Percentiles rank a stretch among this genome's conserved stretches.
These are phyloP conservation scores for Tinamus major DNA, from an alignment of 2,797 vertebrate species.

Conservation along the genomic window DNA sequence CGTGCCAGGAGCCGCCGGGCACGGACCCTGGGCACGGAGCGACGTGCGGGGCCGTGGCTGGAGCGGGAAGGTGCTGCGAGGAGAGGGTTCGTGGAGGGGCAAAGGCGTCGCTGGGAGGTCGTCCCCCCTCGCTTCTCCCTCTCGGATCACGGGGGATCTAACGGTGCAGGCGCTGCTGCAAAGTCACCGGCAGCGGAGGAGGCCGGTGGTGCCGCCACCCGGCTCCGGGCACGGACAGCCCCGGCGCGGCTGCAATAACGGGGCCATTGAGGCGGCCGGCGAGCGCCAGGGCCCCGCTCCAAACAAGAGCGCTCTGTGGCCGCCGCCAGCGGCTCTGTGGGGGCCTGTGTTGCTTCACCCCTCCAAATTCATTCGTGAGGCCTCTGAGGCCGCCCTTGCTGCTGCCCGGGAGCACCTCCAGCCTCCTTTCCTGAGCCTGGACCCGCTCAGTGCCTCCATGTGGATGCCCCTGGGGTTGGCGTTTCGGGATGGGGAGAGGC, in stretches of 20 bases:
- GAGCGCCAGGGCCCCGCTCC: fast-evolving
- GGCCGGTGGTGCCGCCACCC: fast-evolving
- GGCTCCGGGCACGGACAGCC: fast-evolving
- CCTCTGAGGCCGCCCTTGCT: too few species aligned
- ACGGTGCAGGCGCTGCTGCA: neutral
- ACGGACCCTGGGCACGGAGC: neutral
- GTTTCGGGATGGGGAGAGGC: too few species aligned
- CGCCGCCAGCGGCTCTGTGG: fast-evolving
- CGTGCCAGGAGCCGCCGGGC: neutral
- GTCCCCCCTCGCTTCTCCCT: too few species aligned
- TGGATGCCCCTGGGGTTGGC: neutral
- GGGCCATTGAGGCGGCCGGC: neutral
- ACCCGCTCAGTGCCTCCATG: neutral
- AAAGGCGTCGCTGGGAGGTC: neutral
- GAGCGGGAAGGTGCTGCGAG: neutral
- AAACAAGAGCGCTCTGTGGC: neutral
- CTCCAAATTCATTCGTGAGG: fast-evolving
- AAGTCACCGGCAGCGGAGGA: neutral
- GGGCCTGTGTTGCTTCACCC: neutral
- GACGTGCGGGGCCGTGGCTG: neutral
- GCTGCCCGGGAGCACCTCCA: neutral
- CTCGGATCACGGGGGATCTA: neutral
- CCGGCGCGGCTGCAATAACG: neutral
- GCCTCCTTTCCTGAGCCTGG: too few species aligned
- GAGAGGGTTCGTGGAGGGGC: neutral